Evolutionary conservation across 2,888 invertebrate genomes (phyloP).

Genomic region (Polydrusus tereticollis): DNA sequence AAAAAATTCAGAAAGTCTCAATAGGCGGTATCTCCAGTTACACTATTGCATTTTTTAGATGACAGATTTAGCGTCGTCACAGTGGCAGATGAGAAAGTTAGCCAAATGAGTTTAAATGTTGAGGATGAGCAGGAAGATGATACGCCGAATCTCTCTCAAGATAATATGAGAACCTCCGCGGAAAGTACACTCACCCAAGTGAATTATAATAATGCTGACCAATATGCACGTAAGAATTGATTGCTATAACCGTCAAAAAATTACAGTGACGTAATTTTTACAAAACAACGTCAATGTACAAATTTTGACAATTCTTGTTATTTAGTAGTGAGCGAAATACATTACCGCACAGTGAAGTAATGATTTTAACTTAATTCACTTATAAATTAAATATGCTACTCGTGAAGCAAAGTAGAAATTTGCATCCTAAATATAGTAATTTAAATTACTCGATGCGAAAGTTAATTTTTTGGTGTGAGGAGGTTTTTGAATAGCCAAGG

Average conservation of each 20-base stretch:
- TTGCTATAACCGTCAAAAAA: background rate
- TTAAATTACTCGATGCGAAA: no score
- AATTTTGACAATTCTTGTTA: no score
- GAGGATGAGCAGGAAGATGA: slow-evolving; percentile 39
- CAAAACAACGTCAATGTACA: no score
- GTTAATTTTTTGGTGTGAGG: no score
- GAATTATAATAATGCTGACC: slow-evolving; percentile 45
- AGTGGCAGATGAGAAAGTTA: slow-evolving; percentile 10
- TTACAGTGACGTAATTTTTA: no score
- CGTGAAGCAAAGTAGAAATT: background rate
- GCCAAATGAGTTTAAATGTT: slow-evolving; percentile 11
- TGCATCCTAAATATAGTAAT: no score
- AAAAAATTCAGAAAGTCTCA: slow-evolving; percentile 7
- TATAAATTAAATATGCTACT: no score
- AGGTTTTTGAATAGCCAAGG: no score
- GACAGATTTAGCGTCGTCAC: background rate
- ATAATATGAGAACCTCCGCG: slow-evolving; percentile 21
- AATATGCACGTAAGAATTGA: slow-evolving; percentile 52
- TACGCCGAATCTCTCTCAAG: background rate
- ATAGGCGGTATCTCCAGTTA: no score
- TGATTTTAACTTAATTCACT: no score
- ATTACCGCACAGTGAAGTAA: no score
- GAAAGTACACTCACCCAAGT: slow-evolving; percentile 21
- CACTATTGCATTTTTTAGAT: background rate
- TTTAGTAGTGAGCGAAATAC: no score